Percentiles rank a stretch among this genome's conserved stretches.
phyloP scores from a whole-genome alignment of 2,113 vertebrate genomes.

The Willisornis vidua region DNA sequence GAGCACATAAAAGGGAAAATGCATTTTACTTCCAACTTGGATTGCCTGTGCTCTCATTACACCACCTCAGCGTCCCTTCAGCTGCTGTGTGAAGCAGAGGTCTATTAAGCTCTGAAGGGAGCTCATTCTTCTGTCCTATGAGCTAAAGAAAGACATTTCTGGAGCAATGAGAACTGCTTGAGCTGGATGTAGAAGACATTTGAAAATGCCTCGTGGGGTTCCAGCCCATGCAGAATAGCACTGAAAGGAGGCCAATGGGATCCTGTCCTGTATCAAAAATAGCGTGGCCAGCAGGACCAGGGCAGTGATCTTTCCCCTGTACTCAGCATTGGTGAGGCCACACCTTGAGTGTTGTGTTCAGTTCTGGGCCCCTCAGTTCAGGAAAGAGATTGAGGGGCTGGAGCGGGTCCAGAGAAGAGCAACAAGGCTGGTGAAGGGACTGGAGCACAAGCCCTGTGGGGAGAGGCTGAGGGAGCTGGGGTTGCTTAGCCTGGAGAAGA shows the following conservation, averaged over 20 bases:
- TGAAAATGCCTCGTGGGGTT: conserved; percentile 17
- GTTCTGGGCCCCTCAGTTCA: no score
- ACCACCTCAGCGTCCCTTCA: not conserved
- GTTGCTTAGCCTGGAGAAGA: no score
- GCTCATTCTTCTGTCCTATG: conserved; percentile 39
- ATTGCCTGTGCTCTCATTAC: conserved; percentile 49
- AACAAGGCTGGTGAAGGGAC: no score
- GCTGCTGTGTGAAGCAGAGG: conserved; percentile 1
- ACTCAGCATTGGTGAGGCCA: no score
- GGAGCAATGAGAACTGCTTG: conserved; percentile 20
- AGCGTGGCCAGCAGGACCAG: no score
- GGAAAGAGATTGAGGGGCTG: no score
- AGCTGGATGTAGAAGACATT: conserved; percentile 41
- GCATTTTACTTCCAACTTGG: conserved; percentile 57
- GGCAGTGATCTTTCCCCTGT: no score
- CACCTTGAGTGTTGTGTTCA: no score
- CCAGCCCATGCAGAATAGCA: not conserved
- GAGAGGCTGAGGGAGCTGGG: no score
- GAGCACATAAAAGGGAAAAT: conserved; percentile 61
- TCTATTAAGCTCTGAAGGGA: conserved; percentile 53
- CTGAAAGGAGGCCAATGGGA: not conserved
- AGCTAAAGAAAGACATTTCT: conserved; percentile 38
- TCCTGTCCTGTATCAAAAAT: no score
- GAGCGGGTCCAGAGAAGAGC: no score
- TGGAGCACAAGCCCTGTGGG: no score